Evolutionary conservation across 2,888 invertebrate genomes (phyloP).

Genomic region (Cerastoderma edule): DNA sequence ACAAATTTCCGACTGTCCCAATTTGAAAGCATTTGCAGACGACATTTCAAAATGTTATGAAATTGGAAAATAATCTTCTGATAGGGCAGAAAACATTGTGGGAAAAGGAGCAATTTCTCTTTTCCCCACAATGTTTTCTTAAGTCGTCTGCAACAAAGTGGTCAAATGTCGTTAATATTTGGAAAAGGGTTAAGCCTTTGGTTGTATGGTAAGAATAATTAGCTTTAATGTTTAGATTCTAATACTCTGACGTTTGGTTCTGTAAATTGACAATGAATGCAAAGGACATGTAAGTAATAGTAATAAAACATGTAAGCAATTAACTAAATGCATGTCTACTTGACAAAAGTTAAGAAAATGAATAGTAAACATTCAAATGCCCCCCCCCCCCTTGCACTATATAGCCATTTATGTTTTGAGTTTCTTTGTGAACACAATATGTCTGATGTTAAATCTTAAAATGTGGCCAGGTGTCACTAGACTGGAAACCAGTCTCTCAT

Average conservation of each 20-base stretch:
- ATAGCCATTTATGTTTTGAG: too few species aligned
- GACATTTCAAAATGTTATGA: too few species aligned
- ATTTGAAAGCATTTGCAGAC: too few species aligned
- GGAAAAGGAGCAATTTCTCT: constrained; percentile 6
- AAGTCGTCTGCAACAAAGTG: not conserved
- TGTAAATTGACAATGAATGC: not conserved
- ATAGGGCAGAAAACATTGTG: not conserved
- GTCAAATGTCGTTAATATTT: not conserved
- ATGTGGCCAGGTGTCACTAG: too few species aligned
- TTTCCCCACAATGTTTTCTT: constrained; percentile 3
- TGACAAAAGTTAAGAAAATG: not conserved
- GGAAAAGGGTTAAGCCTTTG: not conserved
- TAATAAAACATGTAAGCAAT: not conserved
- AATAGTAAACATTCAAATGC: too few species aligned
- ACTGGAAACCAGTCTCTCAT: too few species aligned
- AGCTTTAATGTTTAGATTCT: not conserved
- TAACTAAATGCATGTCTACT: not conserved
- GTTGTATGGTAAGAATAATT: not conserved
- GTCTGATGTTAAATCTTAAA: too few species aligned
- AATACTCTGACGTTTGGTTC: not conserved
- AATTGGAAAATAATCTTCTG: not conserved
- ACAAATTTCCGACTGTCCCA: too few species aligned
- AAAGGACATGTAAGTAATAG: not conserved
- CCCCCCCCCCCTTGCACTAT: too few species aligned
- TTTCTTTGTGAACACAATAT: too few species aligned